Evolutionary conservation across 2,113 vertebrate genomes (phyloP), one percentile per base, ranked within the genome.

Genomic region (Pomatorhinus ruficollis): DNA sequence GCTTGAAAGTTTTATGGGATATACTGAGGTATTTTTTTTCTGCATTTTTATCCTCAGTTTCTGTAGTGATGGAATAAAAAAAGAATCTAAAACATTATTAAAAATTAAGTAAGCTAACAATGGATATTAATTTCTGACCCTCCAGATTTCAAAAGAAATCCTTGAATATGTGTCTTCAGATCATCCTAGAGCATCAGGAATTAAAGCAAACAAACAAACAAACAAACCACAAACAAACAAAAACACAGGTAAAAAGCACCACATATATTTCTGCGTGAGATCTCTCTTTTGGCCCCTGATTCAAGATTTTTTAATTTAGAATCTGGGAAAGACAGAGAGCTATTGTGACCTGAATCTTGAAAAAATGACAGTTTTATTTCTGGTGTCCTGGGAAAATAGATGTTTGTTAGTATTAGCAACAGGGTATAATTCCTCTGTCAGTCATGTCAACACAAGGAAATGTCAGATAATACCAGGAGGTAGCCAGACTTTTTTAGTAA

Each of bases 381-480:
- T 88, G n/a, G 27, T 91, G 33, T 72, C 33, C 54, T n/a, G 47
- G 54, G 63, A 31, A 57, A 83, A 84, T 33, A 63, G 31, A 52
- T 11, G 35, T 64, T 54, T 92, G 42, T 59, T 91, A 77, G 42
- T 39, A 74, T 77, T 90, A 90, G 23, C 68, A 95, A 90, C 11
- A 88, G 35, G 9, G 12, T 3, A 1, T 59, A 78, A 86, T 90
- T 93, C 82, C 11, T 91, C 75, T 90, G 71, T 93, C 90, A 93
- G 68, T 77, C 68, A 75, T 52, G 52, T 74, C 78, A 86, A 92
- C 59, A 54, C 25, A 77, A 69, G 47, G 12, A 95, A 92, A 93
- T 83, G 68, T 77, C 90, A 94, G 71, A 77, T 83, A 92, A 83
- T 92, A 93, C 37, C 54, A 69, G 53, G 66, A 92, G 59, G 42